Conservation (phyloP, 2,797 vertebrate genomes). For the Rhinogobio ventralis region DNA sequence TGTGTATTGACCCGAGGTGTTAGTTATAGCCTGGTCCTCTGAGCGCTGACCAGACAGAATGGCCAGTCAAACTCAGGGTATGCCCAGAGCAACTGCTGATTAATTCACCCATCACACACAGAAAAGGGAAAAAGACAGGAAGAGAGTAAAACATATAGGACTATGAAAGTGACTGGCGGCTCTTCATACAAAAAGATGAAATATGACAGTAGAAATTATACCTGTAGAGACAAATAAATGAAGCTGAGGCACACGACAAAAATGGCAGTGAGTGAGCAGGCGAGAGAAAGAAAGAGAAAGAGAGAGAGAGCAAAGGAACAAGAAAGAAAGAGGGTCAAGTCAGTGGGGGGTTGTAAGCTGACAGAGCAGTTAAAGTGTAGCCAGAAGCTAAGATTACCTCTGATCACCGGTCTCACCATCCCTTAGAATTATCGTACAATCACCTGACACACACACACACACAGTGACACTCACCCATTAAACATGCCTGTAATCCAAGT, state of each 20-base stretch:
- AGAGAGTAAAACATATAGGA: background rate
- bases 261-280: constrained; percentile 12
- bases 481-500: background rate
- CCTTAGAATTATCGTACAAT: constrained; percentile 21
- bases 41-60: constrained; percentile 47
- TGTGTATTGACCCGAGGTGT: background rate
- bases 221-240: constrained; percentile 26
- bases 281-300: background rate
- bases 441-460: constrained; percentile 13
- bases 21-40: constrained; percentile 32
- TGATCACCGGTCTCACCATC: constrained; percentile 28
- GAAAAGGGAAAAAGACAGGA: constrained; percentile 22
- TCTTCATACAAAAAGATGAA: constrained; percentile 37
- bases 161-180: constrained; percentile 31
- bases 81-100: constrained; percentile 50
- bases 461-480: background rate
- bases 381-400: constrained; percentile 44
- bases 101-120: constrained; percentile 35
- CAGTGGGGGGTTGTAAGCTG: constrained; percentile 45
- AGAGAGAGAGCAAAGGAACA: constrained; percentile 16
- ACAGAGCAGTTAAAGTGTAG: constrained; percentile 41
- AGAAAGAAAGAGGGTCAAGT: constrained; percentile 34
- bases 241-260: background rate
- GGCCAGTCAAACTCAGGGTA: constrained; percentile 43
- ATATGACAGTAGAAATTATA: constrained; percentile 39